Evolutionary conservation across 1,140 invertebrate species (phyloP).

Genomic region (Drosophila ogumai): DNA sequence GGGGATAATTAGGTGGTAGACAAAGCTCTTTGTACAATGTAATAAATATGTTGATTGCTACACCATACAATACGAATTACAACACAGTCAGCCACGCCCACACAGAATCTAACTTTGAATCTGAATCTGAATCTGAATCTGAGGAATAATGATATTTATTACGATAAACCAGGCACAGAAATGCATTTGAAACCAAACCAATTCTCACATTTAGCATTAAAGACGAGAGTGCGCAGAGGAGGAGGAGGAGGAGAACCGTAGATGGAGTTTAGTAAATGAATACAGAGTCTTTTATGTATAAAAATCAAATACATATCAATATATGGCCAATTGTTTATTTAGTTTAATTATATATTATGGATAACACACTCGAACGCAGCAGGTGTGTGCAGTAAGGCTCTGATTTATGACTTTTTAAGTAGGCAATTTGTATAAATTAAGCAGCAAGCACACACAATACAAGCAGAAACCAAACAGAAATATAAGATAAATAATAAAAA

Average conservation of each 20-base stretch:
- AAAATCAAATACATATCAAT: constrained; percentile 85
- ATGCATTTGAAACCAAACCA: constrained; percentile 76
- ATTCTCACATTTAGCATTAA: constrained; percentile 46
- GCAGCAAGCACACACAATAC: constrained; percentile 47
- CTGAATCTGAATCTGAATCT: constrained; percentile 6
- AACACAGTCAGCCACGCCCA: constrained; percentile 32
- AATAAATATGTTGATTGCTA: constrained; percentile 76
- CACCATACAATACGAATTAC: constrained; percentile 25
- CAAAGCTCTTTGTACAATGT: constrained; percentile 72
- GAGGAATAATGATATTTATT: constrained; percentile 7
- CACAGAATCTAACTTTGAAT: constrained; percentile 17
- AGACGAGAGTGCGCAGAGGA: constrained; percentile 16
- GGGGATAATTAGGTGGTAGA: constrained; percentile 70
- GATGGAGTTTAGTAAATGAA: constrained; percentile 64
- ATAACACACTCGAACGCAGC: constrained; percentile 46
- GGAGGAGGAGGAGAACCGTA: constrained; percentile 6
- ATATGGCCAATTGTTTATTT: constrained; percentile 84
- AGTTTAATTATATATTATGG: constrained; percentile 72
- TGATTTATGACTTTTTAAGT: constrained; percentile 82
- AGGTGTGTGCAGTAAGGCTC: constrained; percentile 66
- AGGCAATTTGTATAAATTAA: constrained; percentile 79
- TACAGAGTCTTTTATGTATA: constrained; percentile 83
- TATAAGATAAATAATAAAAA: constrained; percentile 15
- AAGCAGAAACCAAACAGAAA: constrained; percentile 37
- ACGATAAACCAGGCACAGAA: constrained; percentile 66